These are phyloP conservation scores for Frieseomelitta varia DNA, from an alignment of 1,140 invertebrate species.

Conservation along the genomic window DNA sequence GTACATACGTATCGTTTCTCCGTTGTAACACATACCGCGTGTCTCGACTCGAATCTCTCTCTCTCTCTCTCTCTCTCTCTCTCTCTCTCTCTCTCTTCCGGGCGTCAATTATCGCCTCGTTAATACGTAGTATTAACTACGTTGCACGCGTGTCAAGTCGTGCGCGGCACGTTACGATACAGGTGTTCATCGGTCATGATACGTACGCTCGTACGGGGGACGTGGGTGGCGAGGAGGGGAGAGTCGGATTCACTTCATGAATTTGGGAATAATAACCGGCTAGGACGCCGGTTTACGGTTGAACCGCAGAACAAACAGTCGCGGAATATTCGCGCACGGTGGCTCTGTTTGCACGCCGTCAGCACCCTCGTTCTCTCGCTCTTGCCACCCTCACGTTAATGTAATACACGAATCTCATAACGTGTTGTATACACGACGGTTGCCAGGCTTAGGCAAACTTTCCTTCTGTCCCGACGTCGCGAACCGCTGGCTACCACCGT, in stretches of 20 bases:
- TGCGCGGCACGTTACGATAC: conserved; percentile 30
- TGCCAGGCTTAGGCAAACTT: conserved; percentile 28
- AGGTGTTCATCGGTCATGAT: conserved; percentile 3
- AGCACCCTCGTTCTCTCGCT: conserved; percentile 9
- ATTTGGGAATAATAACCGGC: conserved; percentile 64
- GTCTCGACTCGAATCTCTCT: conserved; percentile 6
- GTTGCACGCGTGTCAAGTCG: conserved; percentile 15
- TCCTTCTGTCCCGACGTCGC: conserved; percentile 31
- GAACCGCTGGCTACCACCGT: conserved; percentile 13
- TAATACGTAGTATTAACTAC: conserved; percentile 39
- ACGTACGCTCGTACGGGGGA: too few species aligned
- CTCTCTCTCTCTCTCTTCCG: not conserved
- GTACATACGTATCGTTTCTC: not conserved
- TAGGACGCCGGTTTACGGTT: conserved; percentile 50
- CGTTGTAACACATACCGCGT: not conserved
- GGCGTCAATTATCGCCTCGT: conserved; percentile 61
- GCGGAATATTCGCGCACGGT: conserved; percentile 33
- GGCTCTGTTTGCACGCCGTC: conserved; percentile 43
- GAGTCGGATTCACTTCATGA: conserved; percentile 46
- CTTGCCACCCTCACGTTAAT: conserved; percentile 22
- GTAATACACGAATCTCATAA: conserved; percentile 37
- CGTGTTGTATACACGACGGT: conserved; percentile 14
- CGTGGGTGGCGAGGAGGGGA: too few species aligned
- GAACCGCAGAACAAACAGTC: conserved; percentile 62
- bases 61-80: too few species aligned